Evolutionary conservation across 2,113 vertebrate genomes (phyloP).

Genomic region (Castor canadensis): DNA sequence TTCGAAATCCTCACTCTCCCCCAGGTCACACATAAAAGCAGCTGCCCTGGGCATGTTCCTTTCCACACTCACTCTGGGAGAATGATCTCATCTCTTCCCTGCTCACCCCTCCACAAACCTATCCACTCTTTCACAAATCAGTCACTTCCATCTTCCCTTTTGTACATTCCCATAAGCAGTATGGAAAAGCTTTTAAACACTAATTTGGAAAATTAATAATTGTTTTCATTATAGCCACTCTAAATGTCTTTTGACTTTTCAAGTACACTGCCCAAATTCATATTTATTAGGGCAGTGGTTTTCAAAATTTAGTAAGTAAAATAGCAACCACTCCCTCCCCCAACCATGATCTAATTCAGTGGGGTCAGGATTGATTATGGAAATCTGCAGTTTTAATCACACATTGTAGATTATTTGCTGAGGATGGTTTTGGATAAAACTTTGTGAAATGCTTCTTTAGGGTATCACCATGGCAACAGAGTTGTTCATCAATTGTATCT

Average conservation of each 20-base stretch:
- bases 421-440: not conserved
- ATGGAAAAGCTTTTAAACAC: not conserved
- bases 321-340: not conserved
- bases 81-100: not conserved
- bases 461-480: not conserved
- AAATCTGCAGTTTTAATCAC: not conserved
- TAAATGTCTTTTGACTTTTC: not conserved
- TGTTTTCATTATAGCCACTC: not conserved
- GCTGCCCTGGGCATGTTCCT: fast-evolving
- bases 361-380: not conserved
- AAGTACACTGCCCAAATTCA: not conserved
- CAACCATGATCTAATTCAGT: not conserved
- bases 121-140: not conserved
- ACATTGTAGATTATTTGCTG: not conserved
- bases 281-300: not conserved
- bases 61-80: fast-evolving
- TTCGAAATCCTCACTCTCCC: not conserved
- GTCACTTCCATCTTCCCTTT: not conserved
- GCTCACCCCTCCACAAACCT: not conserved
- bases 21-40: fast-evolving
- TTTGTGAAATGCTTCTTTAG: constrained; percentile 7
- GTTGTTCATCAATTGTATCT: not conserved
- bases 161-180: not conserved
- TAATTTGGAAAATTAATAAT: constrained; percentile 3
- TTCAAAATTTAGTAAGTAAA: constrained; percentile 10